Evolutionary conservation across 2,113 vertebrate species (phyloP), one percentile per base, ranked within the genome.

Genomic region (Silurus meridionalis): DNA sequence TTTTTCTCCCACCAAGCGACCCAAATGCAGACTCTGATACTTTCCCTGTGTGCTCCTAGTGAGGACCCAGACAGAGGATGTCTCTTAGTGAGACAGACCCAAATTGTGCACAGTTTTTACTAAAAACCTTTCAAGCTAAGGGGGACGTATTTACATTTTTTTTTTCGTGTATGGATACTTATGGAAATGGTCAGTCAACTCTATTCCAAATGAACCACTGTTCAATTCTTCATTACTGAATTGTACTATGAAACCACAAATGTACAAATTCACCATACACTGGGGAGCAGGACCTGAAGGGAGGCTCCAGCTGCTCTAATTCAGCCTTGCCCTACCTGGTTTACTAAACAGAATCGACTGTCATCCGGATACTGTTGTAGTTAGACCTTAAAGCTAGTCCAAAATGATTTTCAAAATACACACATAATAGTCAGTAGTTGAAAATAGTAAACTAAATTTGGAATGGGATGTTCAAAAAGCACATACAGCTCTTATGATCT

Each of bases 1-100:
- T 82, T 91, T 90, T 91, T 88, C 63, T 60, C 57, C 63, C 78
- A 84, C 89, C 91, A 92, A 92, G 84, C 53, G 75, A 80, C 75
- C 85, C 80, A 69, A 85, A 88, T 79, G n/a, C 77, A 83, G 82
- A 78, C 14, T 86, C 74, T 69, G 53, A 72, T 78, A 77, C 14
- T 4, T 8, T 23, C 71, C 58, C 28, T 55, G 19, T 80, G 60
- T 87, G 60, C 52, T 67, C 53, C 61, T 75, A 80, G 28, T 55
- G 74, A 71, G 17, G 17, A 81, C 4, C 52, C 50, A 86, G 77
- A 63, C 9, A 55, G 67, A 61, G 48, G 28, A 52, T 37, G 37
- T 63, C 57, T 63, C 48, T 55, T 52, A 79, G 72, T 63, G 66
- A 87, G 48, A 81, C 66, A 71, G 46, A 72, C 50, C 63, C 58